Evolutionary conservation across 53 echinoderm and acorn worm species (phyloP).

Genomic region (Apostichopus leukothele): DNA sequence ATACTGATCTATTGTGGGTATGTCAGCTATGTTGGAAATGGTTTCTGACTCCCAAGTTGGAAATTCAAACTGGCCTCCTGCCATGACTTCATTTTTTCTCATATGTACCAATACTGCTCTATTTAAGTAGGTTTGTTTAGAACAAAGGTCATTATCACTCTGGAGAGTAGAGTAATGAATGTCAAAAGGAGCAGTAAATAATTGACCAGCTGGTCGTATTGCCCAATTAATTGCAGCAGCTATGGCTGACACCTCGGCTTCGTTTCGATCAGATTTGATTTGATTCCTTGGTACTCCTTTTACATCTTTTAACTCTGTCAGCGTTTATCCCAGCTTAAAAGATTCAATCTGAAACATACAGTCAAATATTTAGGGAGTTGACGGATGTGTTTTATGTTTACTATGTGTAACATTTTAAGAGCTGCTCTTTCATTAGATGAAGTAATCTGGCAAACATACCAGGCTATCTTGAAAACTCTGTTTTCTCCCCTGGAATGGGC

Average conservation of each 20-base stretch:
- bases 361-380: neutral
- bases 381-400: neutral
- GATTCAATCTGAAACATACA: neutral
- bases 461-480: neutral
- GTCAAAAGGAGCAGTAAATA: constrained; percentile 7
- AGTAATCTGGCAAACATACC: neutral
- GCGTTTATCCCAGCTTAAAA: neutral
- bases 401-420: neutral
- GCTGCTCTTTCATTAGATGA: constrained; percentile 1
- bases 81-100: too few species aligned
- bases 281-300: neutral
- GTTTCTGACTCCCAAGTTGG: too few species aligned
- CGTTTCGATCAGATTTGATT: neutral
- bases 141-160: neutral
- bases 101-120: too few species aligned
- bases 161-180: neutral
- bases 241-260: neutral
- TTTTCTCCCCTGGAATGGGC: neutral
- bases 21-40: too few species aligned
- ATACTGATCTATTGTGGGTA: too few species aligned
- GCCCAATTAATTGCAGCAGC: neutral
- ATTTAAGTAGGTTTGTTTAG: too few species aligned
- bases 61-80: too few species aligned
- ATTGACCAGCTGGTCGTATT: neutral
- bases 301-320: neutral